Conservation (phyloP, 2,797 vertebrate species). For the Peromyscus attwateri region DNA sequence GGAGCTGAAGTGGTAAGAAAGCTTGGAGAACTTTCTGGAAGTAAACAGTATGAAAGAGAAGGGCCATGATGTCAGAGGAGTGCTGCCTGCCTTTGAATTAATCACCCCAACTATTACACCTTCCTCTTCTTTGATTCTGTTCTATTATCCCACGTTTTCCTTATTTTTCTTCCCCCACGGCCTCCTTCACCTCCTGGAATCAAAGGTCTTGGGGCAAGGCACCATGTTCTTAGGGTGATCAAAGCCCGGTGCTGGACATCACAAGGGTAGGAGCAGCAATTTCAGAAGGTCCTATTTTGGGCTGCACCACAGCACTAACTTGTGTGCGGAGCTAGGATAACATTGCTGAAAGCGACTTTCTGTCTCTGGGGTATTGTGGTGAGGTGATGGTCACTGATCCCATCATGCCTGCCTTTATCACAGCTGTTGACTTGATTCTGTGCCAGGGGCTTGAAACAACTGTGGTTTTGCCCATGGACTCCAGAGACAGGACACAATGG, state of each 20-base stretch:
- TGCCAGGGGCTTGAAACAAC: constrained; percentile 87
- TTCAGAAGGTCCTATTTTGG: constrained; percentile 58
- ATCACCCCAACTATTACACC: background rate
- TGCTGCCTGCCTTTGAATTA: background rate
- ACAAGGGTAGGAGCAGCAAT: background rate
- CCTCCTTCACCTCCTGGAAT: background rate
- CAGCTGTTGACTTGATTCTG: constrained; percentile 87
- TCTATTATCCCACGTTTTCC: background rate
- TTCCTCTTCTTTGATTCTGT: background rate
- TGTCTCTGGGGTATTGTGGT: constrained; percentile 79
- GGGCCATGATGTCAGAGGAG: background rate
- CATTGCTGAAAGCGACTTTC: constrained; percentile 73
- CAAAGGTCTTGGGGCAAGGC: background rate
- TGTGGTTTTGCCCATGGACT: constrained; percentile 84
- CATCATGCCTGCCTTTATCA: constrained; percentile 82
- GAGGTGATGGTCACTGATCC: constrained; percentile 81
- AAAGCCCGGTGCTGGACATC: background rate
- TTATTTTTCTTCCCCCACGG: background rate
- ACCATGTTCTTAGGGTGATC: background rate
- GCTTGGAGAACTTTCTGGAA: constrained; percentile 17
- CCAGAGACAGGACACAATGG: constrained; percentile 68
- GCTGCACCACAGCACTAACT: background rate
- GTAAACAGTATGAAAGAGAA: constrained; percentile 11
- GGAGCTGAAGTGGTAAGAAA: constrained; percentile 25
- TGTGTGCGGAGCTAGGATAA: constrained; percentile 49